Conservation (phyloP, 2,797 vertebrate genomes). For the Silurus lanzhouensis region DNA sequence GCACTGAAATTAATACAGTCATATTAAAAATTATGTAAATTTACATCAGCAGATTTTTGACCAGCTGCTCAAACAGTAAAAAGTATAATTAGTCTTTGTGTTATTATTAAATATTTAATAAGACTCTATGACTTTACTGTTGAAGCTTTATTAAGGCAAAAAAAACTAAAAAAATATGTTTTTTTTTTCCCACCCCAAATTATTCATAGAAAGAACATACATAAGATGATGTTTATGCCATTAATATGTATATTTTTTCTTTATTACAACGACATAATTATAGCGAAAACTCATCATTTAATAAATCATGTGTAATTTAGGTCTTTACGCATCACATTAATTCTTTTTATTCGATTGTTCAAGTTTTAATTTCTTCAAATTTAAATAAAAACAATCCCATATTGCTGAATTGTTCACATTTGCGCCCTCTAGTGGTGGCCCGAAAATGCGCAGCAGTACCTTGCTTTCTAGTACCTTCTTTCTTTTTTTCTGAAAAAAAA, state of each 20-base stretch:
- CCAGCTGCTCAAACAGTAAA: background rate
- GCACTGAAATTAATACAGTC: background rate
- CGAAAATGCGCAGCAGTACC: background rate
- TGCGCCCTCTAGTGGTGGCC: conserved; percentile 1
- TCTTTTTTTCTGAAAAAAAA: background rate
- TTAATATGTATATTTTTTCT: background rate
- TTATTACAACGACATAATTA: background rate
- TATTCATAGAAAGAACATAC: background rate
- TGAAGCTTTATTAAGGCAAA: too few relatives aligned
- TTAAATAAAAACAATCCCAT: background rate
- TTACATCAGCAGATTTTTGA: background rate
- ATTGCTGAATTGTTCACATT: background rate
- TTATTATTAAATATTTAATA: background rate
- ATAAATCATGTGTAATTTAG: background rate
- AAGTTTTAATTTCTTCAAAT: background rate
- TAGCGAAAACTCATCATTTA: too few relatives aligned
- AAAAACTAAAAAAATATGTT: background rate
- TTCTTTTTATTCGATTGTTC: background rate
- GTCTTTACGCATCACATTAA: background rate
- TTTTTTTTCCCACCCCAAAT: conserved; percentile 1
- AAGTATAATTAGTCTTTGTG: background rate
- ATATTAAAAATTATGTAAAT: background rate
- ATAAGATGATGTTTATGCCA: background rate
- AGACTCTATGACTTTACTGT: background rate
- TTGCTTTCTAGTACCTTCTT: background rate